Percentiles rank a stretch among this genome's conserved stretches.
Conservation (phyloP, 1,140 invertebrate genomes). For the Melanaphis sacchari region DNA sequence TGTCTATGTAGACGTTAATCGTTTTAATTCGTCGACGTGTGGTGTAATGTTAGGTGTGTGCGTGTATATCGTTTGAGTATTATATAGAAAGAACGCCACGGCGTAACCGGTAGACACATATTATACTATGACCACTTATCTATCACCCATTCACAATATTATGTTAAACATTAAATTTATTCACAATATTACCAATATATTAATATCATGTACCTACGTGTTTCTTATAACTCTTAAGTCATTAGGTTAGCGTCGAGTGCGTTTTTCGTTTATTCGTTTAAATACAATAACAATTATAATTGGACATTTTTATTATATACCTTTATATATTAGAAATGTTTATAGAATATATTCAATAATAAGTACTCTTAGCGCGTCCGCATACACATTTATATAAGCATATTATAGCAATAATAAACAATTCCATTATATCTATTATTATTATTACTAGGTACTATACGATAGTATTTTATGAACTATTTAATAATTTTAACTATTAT, state of each 20-base stretch:
- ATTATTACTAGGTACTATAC: slow-evolving; percentile 30
- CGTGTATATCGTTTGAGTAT: not conserved
- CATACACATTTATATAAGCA: not conserved
- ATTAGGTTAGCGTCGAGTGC: slow-evolving; percentile 36
- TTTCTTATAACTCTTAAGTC: not conserved
- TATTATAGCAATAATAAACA: slow-evolving; percentile 2
- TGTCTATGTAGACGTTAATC: not conserved
- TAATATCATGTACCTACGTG: not conserved
- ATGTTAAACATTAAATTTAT: not conserved
- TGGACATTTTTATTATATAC: not conserved
- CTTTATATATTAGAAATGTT: not conserved
- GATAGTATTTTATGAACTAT: slow-evolving; percentile 20
- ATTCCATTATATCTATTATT: slow-evolving; percentile 40
- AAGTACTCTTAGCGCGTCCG: not conserved
- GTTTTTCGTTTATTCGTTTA: slow-evolving; percentile 15
- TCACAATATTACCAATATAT: slow-evolving; percentile 1
- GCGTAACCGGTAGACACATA: not conserved
- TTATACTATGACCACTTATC: not conserved
- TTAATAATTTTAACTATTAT: not conserved
- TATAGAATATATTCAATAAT: not conserved
- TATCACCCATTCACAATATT: not conserved
- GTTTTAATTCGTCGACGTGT: slow-evolving; percentile 13
- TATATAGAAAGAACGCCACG: not conserved
- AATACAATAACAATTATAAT: not conserved
- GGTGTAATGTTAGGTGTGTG: not conserved